phyloP scores from a whole-genome alignment of 1,140 invertebrate genomes.

The Pentalonia nigronervosa region DNA sequence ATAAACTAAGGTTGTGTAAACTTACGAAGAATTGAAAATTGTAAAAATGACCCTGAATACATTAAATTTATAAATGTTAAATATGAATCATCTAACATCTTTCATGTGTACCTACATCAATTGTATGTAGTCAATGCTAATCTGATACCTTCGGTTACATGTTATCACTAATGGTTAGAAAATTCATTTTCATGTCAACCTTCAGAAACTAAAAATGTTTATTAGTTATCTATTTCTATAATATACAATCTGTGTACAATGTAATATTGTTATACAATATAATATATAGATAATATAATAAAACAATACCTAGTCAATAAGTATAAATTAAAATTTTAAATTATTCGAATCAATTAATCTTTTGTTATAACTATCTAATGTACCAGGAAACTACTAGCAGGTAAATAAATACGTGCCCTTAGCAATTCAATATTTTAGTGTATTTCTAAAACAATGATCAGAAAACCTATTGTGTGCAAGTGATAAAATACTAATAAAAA shows the following conservation, averaged over 20 bases:
- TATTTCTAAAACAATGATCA: conserved; percentile 44
- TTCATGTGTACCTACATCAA: too few relatives aligned
- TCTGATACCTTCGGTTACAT: not conserved
- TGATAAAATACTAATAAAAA: conserved; percentile 35
- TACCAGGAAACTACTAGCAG: conserved; percentile 38
- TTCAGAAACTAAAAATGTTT: not conserved
- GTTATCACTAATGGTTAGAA: not conserved
- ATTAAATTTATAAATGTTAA: not conserved
- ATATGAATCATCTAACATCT: not conserved
- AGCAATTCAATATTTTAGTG: conserved; percentile 36
- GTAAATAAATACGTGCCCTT: conserved; percentile 30
- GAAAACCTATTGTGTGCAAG: conserved; percentile 26
- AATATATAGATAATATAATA: conserved; percentile 1
- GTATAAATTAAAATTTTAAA: conserved; percentile 21
- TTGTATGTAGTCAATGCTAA: not conserved
- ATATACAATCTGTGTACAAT: not conserved
- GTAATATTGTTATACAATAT: not conserved
- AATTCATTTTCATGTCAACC: not conserved
- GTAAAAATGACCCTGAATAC: not conserved
- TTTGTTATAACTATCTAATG: conserved; percentile 12
- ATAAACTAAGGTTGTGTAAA: not conserved
- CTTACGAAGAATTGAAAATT: not conserved
- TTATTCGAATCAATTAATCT: conserved; percentile 39
- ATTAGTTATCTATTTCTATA: not conserved
- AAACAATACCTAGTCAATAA: conserved; percentile 28